Base-by-base conservation (phyloP, 2,113 vertebrate genomes). In the Symphodus melops region DNA sequence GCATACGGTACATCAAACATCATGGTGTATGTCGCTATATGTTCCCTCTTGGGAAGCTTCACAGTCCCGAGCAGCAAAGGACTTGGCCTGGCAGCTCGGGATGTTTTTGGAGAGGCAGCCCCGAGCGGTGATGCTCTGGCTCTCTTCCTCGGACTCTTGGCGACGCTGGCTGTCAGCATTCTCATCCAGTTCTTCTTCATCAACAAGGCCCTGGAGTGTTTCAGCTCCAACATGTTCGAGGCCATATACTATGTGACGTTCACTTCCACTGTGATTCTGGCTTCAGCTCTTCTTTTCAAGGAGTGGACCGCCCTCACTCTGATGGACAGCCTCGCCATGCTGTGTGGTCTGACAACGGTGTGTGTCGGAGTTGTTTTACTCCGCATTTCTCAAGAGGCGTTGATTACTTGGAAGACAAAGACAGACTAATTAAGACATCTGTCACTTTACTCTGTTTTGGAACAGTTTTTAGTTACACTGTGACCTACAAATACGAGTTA, bases 51-150 rank as follows among this genome's bases (percentile, higher is more conserved):
- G 84, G 98, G 98, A 52, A 98, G 94, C 77, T 98, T 99, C 91
- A 99, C 97, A 0, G 97, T 99, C 65, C 96, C 97, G 14, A 95
- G 97, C 89, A 96, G 96, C 81, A 99, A 99, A 95, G 97, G 96
- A 64, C 96, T 99, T 2, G 97, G 98, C 60, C 91, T 99, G 83
- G 96, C 95, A 1, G 95, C 96, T 72, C 94, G 93, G 44, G 97
- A 98, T 71, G 94, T 94, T 72, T 95, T 99, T 64, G 86, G 93
- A 46, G 93, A 91, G 42, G 95, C 91, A 28, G 91, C 95, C 0
- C 88, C 87, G 1, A 95, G 93, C 71, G 85, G 89, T 88, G 89
- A 95, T 66, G 95, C 96, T 55, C 89, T 94, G 66, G 88, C 87
- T 72, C 94, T 99, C 59, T 97, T 97, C 86, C 76, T 96, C 81